Evolutionary conservation across 2,888 invertebrate genomes (phyloP), one percentile per base, ranked within the genome.

Genomic region (Sclerodermus sp.): DNA sequence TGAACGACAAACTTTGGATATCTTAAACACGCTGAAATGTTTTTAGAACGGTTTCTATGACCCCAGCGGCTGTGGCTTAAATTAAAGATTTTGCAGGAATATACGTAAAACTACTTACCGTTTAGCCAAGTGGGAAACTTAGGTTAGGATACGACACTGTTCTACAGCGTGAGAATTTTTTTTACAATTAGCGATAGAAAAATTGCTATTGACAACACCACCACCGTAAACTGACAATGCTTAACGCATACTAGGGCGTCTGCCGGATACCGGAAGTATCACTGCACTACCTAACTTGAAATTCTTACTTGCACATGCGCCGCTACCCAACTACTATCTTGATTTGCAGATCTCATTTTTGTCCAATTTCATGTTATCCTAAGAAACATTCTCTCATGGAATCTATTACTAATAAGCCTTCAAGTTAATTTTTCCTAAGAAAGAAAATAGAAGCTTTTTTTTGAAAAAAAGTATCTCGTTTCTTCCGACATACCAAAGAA

Each of bases 241-340:
- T 46, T 48, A 36, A 49, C 29, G 17, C 38, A 36, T 31, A 32
- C 34, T 36, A 31, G 62, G 62, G 62, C 62, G 62, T 62, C 62
- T 62, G 62, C 62, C 60, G 56, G 56, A 56, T 56, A 42, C 58
- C 55, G 54, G 62, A 58, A 56, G 42, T 54, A 50, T 45, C 18
- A 23, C 43, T 18, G 15, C 3, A 38, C 14, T n/a, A 23, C 3
- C 23, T 23, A 23, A 23, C 14, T 16, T 3, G 12, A 23, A 41
- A 3, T 13, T 17, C 16, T n/a, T 1, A n/a, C 37, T 5, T 23
- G 23, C 23, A 8, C 23, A 23, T 23, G 23, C 23, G 23, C 23
- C 8, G 4, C 8, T 8, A 8, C 3, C 23, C 23, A n/a, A n/a
- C n/a, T n/a, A n/a, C n/a, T n/a, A n/a, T n/a, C n/a, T n/a, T n/a